These are phyloP conservation scores for Gobio occitaniae DNA, from an alignment of 2,797 vertebrate genomes.

Conservation along the genomic window DNA sequence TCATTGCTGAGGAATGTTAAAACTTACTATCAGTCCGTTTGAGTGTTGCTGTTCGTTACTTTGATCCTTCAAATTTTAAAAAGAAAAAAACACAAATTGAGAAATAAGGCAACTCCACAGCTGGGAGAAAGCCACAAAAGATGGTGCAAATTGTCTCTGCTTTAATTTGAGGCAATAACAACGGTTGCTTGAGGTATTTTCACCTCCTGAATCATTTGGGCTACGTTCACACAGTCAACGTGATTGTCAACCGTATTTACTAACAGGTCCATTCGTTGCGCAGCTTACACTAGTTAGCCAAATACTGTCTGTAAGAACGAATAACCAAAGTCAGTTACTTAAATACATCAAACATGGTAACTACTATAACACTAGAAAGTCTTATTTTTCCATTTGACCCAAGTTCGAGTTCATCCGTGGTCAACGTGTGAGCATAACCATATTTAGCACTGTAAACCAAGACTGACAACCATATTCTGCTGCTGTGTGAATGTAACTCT, in stretches of 20 bases:
- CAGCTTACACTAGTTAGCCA: neutral
- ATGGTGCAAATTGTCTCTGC: constrained; percentile 4
- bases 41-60: constrained; percentile 99
- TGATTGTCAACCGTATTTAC: neutral
- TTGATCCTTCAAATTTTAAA: constrained; percentile 96
- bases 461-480: neutral
- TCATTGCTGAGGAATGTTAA: constrained; percentile 72
- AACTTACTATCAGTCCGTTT: constrained; percentile 99
- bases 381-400: neutral
- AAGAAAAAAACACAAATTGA: constrained; percentile 88
- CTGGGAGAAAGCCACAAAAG: constrained; percentile 21
- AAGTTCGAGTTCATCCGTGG: neutral
- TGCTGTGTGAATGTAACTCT: constrained; percentile 21
- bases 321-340: neutral
- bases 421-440: neutral
- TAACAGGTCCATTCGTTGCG: neutral
- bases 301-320: neutral
- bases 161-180: constrained; percentile 17
- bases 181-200: neutral
- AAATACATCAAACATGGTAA: neutral
- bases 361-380: neutral
- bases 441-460: neutral
- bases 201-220: neutral
- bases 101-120: constrained; percentile 47
- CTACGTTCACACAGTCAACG: neutral